Conservation (phyloP, 1,140 invertebrate genomes). For the Hyphantria cunea region DNA sequence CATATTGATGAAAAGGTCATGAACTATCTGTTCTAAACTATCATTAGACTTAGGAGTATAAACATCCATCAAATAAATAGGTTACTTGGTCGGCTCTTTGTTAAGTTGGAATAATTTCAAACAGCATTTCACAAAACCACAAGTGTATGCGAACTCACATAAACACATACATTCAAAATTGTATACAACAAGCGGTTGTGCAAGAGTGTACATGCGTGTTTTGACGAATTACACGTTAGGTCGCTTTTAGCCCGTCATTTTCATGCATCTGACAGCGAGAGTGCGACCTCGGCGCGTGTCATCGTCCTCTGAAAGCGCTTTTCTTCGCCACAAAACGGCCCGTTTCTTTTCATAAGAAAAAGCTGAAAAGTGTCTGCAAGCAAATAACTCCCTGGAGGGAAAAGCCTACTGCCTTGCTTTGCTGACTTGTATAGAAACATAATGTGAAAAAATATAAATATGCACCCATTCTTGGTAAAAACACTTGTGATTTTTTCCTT, state of each 20-base stretch:
- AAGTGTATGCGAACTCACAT: constrained; percentile 4
- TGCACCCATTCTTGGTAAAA: constrained; percentile 34
- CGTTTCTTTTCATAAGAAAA: constrained; percentile 80
- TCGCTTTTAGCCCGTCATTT: constrained; percentile 72
- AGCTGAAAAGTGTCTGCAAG: constrained; percentile 79
- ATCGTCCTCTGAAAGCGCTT: constrained; percentile 80
- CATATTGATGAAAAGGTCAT: no score
- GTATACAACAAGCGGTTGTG: constrained; percentile 34
- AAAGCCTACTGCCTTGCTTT: constrained; percentile 76
- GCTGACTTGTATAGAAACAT: constrained; percentile 55
- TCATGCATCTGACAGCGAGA: constrained; percentile 70
- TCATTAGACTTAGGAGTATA: no score
- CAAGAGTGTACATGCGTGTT: constrained; percentile 49
- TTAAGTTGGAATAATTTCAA: no score
- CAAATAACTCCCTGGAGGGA: constrained; percentile 78
- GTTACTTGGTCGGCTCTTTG: no score
- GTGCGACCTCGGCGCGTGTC: constrained; percentile 78
- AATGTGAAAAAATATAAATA: constrained; percentile 72
- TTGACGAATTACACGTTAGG: constrained; percentile 76
- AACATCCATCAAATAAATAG: no score
- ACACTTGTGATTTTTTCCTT: constrained; percentile 7
- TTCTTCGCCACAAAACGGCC: constrained; percentile 79
- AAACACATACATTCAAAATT: constrained; percentile 29
- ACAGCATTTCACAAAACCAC: no score
- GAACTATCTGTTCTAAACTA: no score